Base-by-base conservation (phyloP, 2,113 vertebrate genomes). In the Hippolais icterina region DNA sequence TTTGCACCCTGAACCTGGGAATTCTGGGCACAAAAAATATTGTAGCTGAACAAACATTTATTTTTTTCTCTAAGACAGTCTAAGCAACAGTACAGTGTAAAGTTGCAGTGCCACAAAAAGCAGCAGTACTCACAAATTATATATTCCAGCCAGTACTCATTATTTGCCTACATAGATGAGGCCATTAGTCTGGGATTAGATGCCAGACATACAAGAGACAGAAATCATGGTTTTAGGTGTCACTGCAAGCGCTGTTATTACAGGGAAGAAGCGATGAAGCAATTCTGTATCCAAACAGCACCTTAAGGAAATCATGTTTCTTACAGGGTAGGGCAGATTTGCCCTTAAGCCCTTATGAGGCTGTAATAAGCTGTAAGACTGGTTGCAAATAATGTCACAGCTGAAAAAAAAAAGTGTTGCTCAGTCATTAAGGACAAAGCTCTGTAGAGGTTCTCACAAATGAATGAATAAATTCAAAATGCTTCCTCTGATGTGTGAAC, bases 401-500 rank as follows among this genome's bases (percentile, higher is more conserved):
- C 71, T 82, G 27, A 64, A 91, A 60, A 31, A 37, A 37, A 37
- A 37, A 60, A 1, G 29, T 69, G 25, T 79, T 94, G 77, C 77
- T 89, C 37, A 85, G 1, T 89, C 66, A 54, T 83, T 94, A 85
- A 83, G 68, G 85, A 87, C 84, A 85, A 80, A 93, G 42, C 71
- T 63, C 22, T 83, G 28, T 49, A 35, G 70, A 80, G 71, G 80
- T 96, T 84, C 72, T 96, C 85, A 87, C 74, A 93, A 77, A 91
- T 88, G 85, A 95, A 89, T 97, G 49, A 90, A 96, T 87, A 61
- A 94, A 91, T 93, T 95, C 5, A 6, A 80, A 94, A 41, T 63
- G 83, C 86, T 95, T 94, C 75, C 93, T 95, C 78, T 83, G 89
- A 94, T 93, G 94, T 96, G 93, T 93, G 94, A 92, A 93, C 90